These are phyloP conservation scores for Aplocera efformata DNA, from an alignment of 2,888 invertebrate species.

Conservation along the genomic window DNA sequence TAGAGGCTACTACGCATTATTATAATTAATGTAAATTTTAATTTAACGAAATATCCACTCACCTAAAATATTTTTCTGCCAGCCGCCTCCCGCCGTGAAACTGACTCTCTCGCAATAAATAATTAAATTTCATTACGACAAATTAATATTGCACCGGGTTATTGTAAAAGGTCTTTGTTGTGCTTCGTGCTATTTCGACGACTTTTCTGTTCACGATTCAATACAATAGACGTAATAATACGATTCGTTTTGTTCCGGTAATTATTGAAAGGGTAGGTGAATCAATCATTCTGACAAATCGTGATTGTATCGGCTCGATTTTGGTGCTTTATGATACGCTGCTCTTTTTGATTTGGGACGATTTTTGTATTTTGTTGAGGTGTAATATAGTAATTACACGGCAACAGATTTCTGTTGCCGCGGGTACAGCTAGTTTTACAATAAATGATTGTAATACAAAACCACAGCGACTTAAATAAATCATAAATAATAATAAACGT, in stretches of 20 bases:
- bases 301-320: slow-evolving; percentile 29
- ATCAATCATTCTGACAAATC: slow-evolving; percentile 45
- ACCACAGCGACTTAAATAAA: too few species aligned
- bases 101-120: slow-evolving; percentile 43
- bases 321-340: slow-evolving; percentile 28
- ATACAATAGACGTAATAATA: slow-evolving; percentile 13
- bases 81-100: slow-evolving; percentile 53
- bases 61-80: slow-evolving; percentile 44
- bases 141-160: slow-evolving; percentile 11
- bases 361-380: too few species aligned
- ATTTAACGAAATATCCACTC: slow-evolving; percentile 4
- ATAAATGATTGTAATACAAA: too few species aligned
- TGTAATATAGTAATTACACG: too few species aligned
- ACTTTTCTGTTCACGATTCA: slow-evolving; percentile 1
- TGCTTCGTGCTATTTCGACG: slow-evolving; percentile 13
- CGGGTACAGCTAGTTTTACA: too few species aligned
- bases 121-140: slow-evolving; percentile 31
- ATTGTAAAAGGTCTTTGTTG: slow-evolving; percentile 9
- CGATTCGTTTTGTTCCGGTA: slow-evolving; percentile 16
- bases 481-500: too few species aligned
- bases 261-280: slow-evolving; percentile 30
- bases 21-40: slow-evolving; percentile 3
- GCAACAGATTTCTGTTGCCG: too few species aligned
- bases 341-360: neutral
- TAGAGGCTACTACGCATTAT: too few species aligned